Base-by-base conservation (phyloP, 2,113 vertebrate genomes). In the Hipposideros armiger region DNA sequence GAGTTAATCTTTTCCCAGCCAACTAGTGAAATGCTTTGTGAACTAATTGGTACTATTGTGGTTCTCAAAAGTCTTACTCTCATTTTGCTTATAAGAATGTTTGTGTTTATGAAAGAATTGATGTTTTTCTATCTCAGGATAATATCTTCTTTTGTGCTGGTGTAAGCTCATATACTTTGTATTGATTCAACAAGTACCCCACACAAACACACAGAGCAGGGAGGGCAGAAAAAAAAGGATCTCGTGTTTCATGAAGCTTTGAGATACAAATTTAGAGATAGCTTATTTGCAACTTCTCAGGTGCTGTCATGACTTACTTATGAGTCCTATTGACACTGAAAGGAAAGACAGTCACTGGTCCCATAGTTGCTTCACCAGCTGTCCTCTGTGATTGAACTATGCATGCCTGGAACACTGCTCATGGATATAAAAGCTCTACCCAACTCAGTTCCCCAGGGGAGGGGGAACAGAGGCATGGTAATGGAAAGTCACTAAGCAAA, bases 11-110 rank as follows among this genome's bases (percentile, higher is more conserved):
- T 97, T 90, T 30, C 56, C 64, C 72, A 83, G 36, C 54, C 16
- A 90, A 82, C 73, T 70, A 95, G 67, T 60, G 60, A 95, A 54
- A 78, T 87, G 54, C 42, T 97, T 91, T 97, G 87, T 90, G 64
- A 96, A 90, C 74, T 87, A 95, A 90, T 47, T 95, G 93, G 7
- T 91, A 52, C 62, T 52, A 87, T 47, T 92, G 78, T 93, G 64
- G 30, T 86, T 85, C 58, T 91, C 40, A 93, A 88, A 89, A 95
- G 28, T 42, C 66, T 92, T 93, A 36, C 74, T 73, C 45, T 94
- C 11, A 15, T 83, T 92, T 86, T 86, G 20, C 40, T 95, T 60
- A 20, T 76, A 81, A 92, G 40, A 96, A 52, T 84, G 30, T 84
- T 83, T 95, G 70, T 74, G 36, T 93, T 94, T 91, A 82, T 91